Evolutionary conservation across 92 coral and sea anemone genomes (phyloP), one percentile per base, ranked within the genome.

Genomic region (Umimayanthus chanpuru): DNA sequence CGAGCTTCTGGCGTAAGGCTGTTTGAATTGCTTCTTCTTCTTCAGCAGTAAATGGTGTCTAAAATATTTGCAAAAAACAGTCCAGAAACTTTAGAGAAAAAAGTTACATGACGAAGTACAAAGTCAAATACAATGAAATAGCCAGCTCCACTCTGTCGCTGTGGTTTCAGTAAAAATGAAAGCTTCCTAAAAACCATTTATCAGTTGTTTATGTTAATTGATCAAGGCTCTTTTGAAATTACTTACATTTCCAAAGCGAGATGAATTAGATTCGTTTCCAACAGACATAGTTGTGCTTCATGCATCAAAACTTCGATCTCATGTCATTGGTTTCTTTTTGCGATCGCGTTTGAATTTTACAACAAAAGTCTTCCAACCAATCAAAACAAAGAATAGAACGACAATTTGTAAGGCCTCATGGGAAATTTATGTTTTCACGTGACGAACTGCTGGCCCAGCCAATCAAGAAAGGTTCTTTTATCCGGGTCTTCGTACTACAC

Each of bases 1-100:
- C 98, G 80, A 95, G 96, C 85, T 92, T 95, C 82, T 95, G 92
- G 9, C 89, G 88, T 18, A 95, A 90, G 21, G 98, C 98, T 32
- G 14, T 41, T 78, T 93, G 96, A 43, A 95, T 90, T 14, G 94
- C 94, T 25, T 90, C 91, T 68, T 90, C 94, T 80, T 95, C 98
- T 32, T 84, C 92, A 1, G 84, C 25, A 25, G 98, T 78, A 78
- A 95, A 95, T 72, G 86, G 74, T 50, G 91, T 79, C 98, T 93
- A 83, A 71, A 76, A 25, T 61, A 43, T 49, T 70, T 40, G 4
- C 9, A 61, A 71, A 2, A 67, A 88, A 32, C 4, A 64, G 2
- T 18, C 9, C 3, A 55, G 11, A 55, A 61, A 1, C 9, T 2
- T 18, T 61, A 61, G 0, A 21, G 23, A 18, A 3, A 3, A 20